Evolutionary conservation across 1,140 invertebrate species (phyloP).

Genomic region (Mizuhopecten yessoensis): DNA sequence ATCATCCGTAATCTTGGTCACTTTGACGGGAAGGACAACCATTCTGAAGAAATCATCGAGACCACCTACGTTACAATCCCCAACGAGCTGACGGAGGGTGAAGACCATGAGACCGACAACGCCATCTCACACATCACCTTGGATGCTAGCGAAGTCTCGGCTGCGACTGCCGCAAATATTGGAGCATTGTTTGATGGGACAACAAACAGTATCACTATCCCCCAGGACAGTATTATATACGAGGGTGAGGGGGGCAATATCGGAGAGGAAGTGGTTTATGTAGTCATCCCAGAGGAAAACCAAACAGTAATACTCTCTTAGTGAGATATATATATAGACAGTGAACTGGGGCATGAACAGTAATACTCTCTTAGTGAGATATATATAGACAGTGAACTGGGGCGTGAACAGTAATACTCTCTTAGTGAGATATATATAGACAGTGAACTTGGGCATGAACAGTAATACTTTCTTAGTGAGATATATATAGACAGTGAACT

Average conservation of each 20-base stretch:
- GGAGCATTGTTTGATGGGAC: slow-evolving; percentile 57
- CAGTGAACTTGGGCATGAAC: too few relatives aligned
- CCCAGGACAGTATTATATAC: slow-evolving; percentile 60
- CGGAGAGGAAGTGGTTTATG: slow-evolving; percentile 63
- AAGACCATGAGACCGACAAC: slow-evolving; percentile 42
- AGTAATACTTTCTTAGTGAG: too few relatives aligned
- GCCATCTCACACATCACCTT: slow-evolving; percentile 58
- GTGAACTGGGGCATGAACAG: too few relatives aligned
- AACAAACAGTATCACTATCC: slow-evolving; percentile 62
- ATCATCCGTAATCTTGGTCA: slow-evolving; percentile 49
- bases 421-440: too few relatives aligned
- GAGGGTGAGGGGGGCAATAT: slow-evolving; percentile 56
- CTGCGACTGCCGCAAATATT: slow-evolving; percentile 54
- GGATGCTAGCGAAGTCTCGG: slow-evolving; percentile 56
- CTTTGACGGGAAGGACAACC: neutral
- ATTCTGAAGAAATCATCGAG: slow-evolving; percentile 57
- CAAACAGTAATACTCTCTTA: slow-evolving; percentile 62
- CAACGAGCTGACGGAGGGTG: slow-evolving; percentile 14
- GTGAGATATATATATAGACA: too few relatives aligned
- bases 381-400: too few relatives aligned
- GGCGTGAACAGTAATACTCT: too few relatives aligned
- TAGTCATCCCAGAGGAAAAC: slow-evolving; percentile 64
- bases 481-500: too few relatives aligned
- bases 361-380: too few relatives aligned
- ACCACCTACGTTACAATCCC: slow-evolving; percentile 47